Conservation (phyloP, 1,140 invertebrate species). For the Drosophila sp. region DNA sequence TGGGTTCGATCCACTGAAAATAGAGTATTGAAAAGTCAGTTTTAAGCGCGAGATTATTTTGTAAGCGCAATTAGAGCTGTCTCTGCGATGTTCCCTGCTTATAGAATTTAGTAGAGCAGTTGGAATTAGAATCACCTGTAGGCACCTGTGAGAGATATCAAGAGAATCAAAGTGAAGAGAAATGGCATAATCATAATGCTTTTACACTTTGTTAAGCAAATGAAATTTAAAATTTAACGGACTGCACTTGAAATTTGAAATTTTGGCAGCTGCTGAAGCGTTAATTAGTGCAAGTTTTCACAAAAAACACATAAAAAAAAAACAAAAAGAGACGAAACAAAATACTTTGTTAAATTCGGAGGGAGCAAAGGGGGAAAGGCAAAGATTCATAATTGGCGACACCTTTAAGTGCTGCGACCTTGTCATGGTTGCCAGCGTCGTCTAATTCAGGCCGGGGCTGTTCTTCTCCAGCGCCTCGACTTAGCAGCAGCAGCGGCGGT, state of each 20-base stretch:
- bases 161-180: conserved; percentile 37
- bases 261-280: conserved; percentile 44
- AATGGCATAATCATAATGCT: conserved; percentile 18
- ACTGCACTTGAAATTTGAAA: conserved; percentile 45
- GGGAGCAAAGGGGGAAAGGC: background rate
- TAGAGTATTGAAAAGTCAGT: background rate
- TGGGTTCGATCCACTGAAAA: too few species aligned
- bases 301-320: conserved; percentile 23
- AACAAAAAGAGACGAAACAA: background rate
- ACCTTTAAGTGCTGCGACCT: conserved; percentile 77
- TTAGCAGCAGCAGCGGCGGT: conserved; percentile 34
- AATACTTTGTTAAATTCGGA: background rate
- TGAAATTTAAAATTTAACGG: conserved; percentile 59
- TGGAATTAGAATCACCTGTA: conserved; percentile 50
- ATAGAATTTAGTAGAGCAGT: conserved; percentile 64
- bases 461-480: conserved; percentile 75
- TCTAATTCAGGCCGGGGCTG: conserved; percentile 80
- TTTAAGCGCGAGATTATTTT: conserved; percentile 16
- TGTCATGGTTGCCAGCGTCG: conserved; percentile 77
- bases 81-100: conserved; percentile 40
- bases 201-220: conserved; percentile 69
- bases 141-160: conserved; percentile 14
- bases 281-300: conserved; percentile 77
- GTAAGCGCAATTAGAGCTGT: conserved; percentile 58
- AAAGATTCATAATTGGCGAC: conserved; percentile 67